Conservation (phyloP, 2,888 invertebrate species). For the Cinara cedri region DNA sequence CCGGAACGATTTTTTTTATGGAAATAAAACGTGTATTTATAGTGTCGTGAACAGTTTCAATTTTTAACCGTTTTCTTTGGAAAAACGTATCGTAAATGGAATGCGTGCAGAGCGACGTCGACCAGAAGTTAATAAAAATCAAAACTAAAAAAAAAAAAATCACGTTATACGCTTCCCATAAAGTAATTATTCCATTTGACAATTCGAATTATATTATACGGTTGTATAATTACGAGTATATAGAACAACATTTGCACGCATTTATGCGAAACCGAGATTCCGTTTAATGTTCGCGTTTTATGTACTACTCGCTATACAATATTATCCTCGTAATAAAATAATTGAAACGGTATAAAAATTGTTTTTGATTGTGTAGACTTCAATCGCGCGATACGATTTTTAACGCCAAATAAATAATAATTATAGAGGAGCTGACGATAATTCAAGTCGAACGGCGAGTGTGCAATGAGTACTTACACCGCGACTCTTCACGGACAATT, state of each 20-base stretch:
- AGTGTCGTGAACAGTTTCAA: too few relatives aligned
- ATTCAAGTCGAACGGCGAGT: slow-evolving; percentile 3
- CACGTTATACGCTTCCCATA: background rate
- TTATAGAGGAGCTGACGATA: background rate
- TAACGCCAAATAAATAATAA: slow-evolving; percentile 16
- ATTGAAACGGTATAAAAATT: slow-evolving; percentile 17
- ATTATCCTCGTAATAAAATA: slow-evolving; percentile 6
- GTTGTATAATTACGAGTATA: background rate
- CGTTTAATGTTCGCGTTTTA: background rate
- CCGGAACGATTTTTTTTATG: too few relatives aligned
- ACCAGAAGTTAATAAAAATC: too few relatives aligned
- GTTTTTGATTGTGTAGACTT: slow-evolving; percentile 20
- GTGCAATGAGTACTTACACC: too few relatives aligned
- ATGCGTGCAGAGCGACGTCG: too few relatives aligned
- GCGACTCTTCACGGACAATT: background rate
- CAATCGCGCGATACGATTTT: slow-evolving; percentile 15
- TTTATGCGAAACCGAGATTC: slow-evolving; percentile 1
- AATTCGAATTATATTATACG: background rate
- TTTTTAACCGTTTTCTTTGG: too few relatives aligned
- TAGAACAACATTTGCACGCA: background rate
- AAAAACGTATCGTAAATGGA: too few relatives aligned
- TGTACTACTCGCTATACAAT: background rate
- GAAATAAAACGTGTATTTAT: too few relatives aligned
- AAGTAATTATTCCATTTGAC: slow-evolving; percentile 20
- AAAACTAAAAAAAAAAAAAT: background rate